Conservation (phyloP, 2,113 vertebrate genomes). For the Alosa alosa region DNA sequence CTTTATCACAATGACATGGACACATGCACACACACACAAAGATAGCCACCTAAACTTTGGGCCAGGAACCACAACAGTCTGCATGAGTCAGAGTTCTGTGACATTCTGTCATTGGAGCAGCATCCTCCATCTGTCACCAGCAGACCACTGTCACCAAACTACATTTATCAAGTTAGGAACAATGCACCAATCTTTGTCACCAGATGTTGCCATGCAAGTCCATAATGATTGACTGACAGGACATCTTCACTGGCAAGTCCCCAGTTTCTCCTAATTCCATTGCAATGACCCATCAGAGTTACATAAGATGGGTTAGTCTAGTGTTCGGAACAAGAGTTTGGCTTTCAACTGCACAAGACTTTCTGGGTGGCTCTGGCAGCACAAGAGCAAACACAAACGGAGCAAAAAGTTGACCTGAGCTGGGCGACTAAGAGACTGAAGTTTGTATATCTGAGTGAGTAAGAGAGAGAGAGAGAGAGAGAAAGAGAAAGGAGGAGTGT, state of each 20-base stretch:
- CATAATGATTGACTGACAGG: background rate
- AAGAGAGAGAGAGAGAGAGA: background rate
- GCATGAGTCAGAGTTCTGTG: slow-evolving; percentile 4
- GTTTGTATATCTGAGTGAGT: background rate
- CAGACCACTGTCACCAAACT: background rate
- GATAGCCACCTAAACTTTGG: background rate
- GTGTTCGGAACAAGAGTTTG: background rate
- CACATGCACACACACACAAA: background rate
- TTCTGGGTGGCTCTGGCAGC: no score
- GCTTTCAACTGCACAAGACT: background rate
- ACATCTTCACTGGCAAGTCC: background rate
- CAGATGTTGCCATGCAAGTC: background rate
- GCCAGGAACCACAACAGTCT: background rate
- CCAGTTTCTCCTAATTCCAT: background rate
- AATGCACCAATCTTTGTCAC: background rate
- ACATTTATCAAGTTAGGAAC: background rate
- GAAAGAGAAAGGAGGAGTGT: background rate
- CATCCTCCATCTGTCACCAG: background rate
- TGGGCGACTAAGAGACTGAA: no score
- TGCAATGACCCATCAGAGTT: background rate
- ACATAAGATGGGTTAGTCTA: background rate
- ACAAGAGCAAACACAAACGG: no score
- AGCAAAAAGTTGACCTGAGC: no score
- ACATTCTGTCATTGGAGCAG: background rate
- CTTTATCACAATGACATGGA: background rate